These are phyloP conservation scores for Girardia tigrina DNA, from an alignment of 2,888 invertebrate species.

Conservation along the genomic window DNA sequence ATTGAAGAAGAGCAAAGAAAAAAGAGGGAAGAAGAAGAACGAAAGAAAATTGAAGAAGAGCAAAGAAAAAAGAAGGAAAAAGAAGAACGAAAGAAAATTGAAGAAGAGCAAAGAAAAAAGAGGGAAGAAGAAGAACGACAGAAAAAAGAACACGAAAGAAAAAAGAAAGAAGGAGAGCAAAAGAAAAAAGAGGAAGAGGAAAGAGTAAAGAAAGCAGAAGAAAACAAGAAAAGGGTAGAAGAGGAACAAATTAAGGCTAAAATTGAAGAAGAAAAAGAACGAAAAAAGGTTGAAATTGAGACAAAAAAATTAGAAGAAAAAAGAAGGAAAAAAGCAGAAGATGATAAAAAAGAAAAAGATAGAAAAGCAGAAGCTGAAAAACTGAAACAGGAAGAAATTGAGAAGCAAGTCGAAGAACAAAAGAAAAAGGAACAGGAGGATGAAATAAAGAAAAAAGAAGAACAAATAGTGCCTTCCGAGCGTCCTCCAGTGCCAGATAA, in stretches of 20 bases:
- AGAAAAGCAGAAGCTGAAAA: neutral
- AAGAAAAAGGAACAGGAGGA: too few species aligned
- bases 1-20: constrained; percentile 20
- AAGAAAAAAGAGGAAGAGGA: neutral
- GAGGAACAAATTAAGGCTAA: neutral
- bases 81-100: neutral
- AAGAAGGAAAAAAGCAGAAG: neutral
- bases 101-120: constrained; percentile 15
- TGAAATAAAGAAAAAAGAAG: too few species aligned
- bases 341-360: neutral
- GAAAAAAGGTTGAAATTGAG: neutral
- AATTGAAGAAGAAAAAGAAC: neutral
- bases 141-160: neutral
- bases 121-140: neutral
- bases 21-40: neutral
- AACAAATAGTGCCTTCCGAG: too few species aligned
- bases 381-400: too few species aligned
- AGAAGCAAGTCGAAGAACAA: too few species aligned
- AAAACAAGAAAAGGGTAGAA: neutral
- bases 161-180: neutral
- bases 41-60: constrained; percentile 11
- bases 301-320: neutral
- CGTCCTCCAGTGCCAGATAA: too few species aligned
- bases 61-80: neutral
- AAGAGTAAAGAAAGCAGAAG: neutral